phyloP scores from a whole-genome alignment of 2,888 invertebrate species.

The Arenicola marina region DNA sequence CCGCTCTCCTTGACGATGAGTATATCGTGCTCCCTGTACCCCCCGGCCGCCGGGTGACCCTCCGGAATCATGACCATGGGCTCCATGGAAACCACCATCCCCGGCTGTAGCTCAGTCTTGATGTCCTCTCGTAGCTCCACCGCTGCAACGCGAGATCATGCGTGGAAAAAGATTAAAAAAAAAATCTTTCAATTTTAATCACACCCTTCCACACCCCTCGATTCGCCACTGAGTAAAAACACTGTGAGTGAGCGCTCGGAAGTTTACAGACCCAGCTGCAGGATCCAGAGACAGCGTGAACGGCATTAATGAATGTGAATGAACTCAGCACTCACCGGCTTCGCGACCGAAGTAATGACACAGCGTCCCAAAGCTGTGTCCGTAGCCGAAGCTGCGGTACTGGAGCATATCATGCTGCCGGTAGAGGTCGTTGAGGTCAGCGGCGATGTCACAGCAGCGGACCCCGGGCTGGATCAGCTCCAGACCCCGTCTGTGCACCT shows the following conservation, averaged over 20 bases:
- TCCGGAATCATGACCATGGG: slow-evolving; percentile 29
- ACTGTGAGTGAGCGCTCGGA: too few relatives aligned
- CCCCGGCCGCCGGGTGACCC: slow-evolving; percentile 24
- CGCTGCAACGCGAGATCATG: slow-evolving; percentile 5
- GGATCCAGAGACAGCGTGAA: too few relatives aligned
- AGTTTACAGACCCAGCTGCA: too few relatives aligned
- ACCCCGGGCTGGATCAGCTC: slow-evolving; percentile 24
- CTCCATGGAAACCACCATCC: slow-evolving; percentile 31
- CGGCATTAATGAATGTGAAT: too few relatives aligned
- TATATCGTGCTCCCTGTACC: slow-evolving; percentile 31
- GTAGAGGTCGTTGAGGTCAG: slow-evolving; percentile 28
- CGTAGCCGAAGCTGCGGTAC: slow-evolving; percentile 31
- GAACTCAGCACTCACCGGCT: slow-evolving; percentile 23
- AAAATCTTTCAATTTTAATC: too few relatives aligned
- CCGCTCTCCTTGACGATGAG: slow-evolving; percentile 22
- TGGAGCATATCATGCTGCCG: slow-evolving; percentile 13
- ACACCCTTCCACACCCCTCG: too few relatives aligned
- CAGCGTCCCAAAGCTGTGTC: slow-evolving; percentile 28
- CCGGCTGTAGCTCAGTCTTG: slow-evolving; percentile 22
- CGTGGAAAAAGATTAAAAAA: too few relatives aligned
- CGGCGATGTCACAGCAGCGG: slow-evolving; percentile 22
- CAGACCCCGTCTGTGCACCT: slow-evolving; percentile 21
- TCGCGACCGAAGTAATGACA: slow-evolving; percentile 30
- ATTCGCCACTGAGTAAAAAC: too few relatives aligned
- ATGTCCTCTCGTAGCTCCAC: slow-evolving; percentile 30